Percentiles rank a stretch among this genome's conserved stretches.
Conservation (phyloP, 2,888 invertebrate genomes). For the Hirtodrosophila cameraria region DNA sequence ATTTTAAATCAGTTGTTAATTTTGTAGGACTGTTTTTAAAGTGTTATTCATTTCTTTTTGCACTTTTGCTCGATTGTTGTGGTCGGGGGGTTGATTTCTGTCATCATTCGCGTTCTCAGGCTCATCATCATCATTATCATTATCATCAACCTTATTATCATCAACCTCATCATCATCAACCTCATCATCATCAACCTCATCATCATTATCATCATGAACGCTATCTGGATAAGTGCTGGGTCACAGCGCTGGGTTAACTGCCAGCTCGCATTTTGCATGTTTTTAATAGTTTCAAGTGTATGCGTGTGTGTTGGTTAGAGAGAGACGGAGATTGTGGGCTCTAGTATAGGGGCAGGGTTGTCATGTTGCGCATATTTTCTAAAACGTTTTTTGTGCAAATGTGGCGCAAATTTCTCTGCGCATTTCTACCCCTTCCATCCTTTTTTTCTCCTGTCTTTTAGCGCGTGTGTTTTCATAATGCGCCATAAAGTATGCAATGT, state of each 20-base stretch:
- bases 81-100: slow-evolving; percentile 1
- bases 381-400: slow-evolving; percentile 75
- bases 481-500: slow-evolving; percentile 79
- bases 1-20: not conserved
- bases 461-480: slow-evolving; percentile 76
- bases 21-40: not conserved
- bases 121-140: slow-evolving; percentile 39
- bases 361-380: slow-evolving; percentile 64
- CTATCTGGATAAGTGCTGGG: slow-evolving; percentile 67
- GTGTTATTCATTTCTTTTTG: not conserved
- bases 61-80: slow-evolving; percentile 5
- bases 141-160: slow-evolving; percentile 7
- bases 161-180: not conserved
- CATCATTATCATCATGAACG: slow-evolving; percentile 39
- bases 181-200: slow-evolving; percentile 27
- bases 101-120: slow-evolving; percentile 20
- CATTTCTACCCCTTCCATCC: slow-evolving; percentile 9
- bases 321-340: not conserved
- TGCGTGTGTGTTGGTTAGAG: slow-evolving; percentile 1
- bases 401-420: slow-evolving; percentile 57
- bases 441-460: slow-evolving; percentile 7
- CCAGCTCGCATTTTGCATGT: slow-evolving; percentile 63
- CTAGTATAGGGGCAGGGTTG: slow-evolving; percentile 23
- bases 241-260: slow-evolving; percentile 51
- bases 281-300: slow-evolving; percentile 60